Base-by-base conservation (phyloP, 2,797 vertebrate genomes). In the Cheracebus regulus region DNA sequence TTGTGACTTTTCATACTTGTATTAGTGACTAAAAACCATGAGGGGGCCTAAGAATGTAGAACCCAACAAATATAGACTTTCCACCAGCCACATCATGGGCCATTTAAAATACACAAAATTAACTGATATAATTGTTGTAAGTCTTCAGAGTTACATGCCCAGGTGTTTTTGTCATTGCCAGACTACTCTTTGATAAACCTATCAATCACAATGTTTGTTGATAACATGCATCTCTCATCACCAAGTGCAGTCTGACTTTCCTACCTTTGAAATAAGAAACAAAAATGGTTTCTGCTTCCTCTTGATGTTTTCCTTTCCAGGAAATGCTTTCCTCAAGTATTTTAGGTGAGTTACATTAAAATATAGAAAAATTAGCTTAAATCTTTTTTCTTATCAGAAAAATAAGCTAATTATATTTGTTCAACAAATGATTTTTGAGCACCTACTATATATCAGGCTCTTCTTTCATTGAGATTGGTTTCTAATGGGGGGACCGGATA, bases 11-110 rank as follows among this genome's bases (percentile, higher is more conserved):
- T 83, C 19, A 30, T 92, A 67, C 95, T 97, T 95, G 24, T 88
- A 76, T 93, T 87, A 93, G 80, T 57, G 48, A 94, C 78, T 96
- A 85, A 97, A 90, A 94, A 48, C 8, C 41, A 58, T 22, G 36
- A 94, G n/a, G 19, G 30, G n/a, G 33, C 26, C 20, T 73, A 48
- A 90, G 44, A 94, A 41, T 73, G 24, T 67, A 92, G 55, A 94
- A 76, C 14, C 22, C 61, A 87, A 93, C n/a, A 92, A 80, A 84
- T 41, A 70, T 4, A 58, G 17, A 75, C 26, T 67, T 26, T 11
- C n/a, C 61, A 88, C 44, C 44, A 93, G 46, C 28, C 36, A 78
- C 55, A 14, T 58, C 17, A 26, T 15, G n/a, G 13, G 13, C 82
- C 44, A 78, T 82, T 82, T 92, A 79, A 81, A 85, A 93, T 90